Base-by-base conservation (phyloP, 2,888 invertebrate genomes). In the Oscheius sp. region DNA sequence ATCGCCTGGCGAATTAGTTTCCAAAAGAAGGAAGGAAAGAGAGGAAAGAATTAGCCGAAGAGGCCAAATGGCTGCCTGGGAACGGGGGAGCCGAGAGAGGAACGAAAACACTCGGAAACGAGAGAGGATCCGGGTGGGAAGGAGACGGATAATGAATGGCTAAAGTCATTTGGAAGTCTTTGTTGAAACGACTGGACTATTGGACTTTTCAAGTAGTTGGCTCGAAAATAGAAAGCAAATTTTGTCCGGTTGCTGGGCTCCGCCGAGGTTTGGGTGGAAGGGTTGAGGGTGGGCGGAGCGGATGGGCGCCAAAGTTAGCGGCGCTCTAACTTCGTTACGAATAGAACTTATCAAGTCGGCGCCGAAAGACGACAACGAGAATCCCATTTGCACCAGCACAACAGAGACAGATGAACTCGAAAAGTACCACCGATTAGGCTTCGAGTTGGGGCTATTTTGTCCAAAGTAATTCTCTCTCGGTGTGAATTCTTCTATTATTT, bases 321-420 rank as follows among this genome's bases (percentile, higher is more conserved):
- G 61, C 45, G 61, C 45, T 61, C 61, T 61, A 61, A 61, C 45
- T 29, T 42, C 42, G 61, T 61, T 61, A 61, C 61, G 29, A 61
- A 42, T 61, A 42, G 61, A 45, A 61, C 42, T 45, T 61, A 61
- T 61, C 61, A 61, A 58, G 58, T 37, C 58, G 5, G 48, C 8
- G 48, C 12, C 31, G 53, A 29, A 23, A 4, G 31, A 5, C 20
- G 2, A 12, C n/a, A 45, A n/a, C 15, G 31, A 29, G 45, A 61
- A 61, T 61, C 55, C 23, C 17, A 55, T 55, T 55, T 55, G n/a
- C 29, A n/a, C 34, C 34, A 33, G 12, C 15, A 42, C 42, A 42
- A 42, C 6, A 12, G 37, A 37, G n/a, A n/a, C n/a, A n/a, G n/a
- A n/a, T n/a, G n/a, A n/a, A n/a, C n/a, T n/a, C n/a, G n/a, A n/a